Evolutionary conservation across 2,113 vertebrate species (phyloP).

Genomic region (Zapornia atra): DNA sequence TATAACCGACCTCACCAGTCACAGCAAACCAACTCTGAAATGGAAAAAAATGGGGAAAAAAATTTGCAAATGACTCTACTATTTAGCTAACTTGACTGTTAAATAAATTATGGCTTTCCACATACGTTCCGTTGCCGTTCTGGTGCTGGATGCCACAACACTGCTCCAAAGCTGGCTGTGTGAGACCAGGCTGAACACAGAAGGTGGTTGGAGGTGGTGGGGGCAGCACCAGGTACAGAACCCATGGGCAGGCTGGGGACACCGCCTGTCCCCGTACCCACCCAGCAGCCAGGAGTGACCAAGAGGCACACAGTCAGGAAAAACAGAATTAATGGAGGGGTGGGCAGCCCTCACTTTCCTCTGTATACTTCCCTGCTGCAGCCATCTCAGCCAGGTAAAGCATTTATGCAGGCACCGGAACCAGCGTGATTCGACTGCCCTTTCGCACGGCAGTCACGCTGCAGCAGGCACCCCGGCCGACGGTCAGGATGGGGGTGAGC

Average conservation of each 20-base stretch:
- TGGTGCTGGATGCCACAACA: rapidly evolving
- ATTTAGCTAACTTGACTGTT: too few relatives aligned
- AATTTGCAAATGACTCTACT: background rate
- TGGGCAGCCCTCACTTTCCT: rapidly evolving
- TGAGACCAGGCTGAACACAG: background rate
- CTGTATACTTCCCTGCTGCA: background rate
- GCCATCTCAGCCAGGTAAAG: background rate
- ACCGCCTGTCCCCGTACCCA: rapidly evolving
- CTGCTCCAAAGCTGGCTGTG: background rate
- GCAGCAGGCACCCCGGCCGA: background rate
- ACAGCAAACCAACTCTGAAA: background rate
- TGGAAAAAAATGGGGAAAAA: background rate
- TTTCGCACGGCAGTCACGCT: rapidly evolving
- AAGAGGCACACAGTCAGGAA: background rate
- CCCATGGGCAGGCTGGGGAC: background rate
- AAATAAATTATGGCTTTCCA: too few relatives aligned
- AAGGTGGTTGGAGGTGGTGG: rapidly evolving
- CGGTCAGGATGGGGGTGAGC: rapidly evolving
- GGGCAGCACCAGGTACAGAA: rapidly evolving
- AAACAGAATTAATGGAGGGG: background rate
- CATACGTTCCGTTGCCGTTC: too few relatives aligned
- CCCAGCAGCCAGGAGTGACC: background rate
- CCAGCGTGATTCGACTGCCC: background rate
- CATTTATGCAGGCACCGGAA: too few relatives aligned
- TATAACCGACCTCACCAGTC: background rate